Evolutionary conservation across 2,797 vertebrate species (phyloP).

Genomic region (Sebastes aleutianus): DNA sequence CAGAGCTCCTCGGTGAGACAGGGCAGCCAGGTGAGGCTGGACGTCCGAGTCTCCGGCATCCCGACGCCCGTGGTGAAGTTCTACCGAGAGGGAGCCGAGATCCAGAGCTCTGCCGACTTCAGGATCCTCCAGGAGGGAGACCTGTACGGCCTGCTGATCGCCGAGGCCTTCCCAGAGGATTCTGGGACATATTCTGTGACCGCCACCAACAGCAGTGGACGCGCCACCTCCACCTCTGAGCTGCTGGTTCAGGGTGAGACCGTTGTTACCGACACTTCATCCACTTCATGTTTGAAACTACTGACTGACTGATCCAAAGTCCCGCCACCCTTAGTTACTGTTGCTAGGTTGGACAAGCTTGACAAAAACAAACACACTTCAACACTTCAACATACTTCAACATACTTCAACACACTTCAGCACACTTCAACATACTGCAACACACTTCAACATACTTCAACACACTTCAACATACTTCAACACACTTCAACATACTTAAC

Average conservation of each 20-base stretch:
- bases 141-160: constrained; percentile 95
- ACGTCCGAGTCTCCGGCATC: constrained; percentile 95
- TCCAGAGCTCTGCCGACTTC: constrained; percentile 98
- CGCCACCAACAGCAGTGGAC: constrained; percentile 94
- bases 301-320: too few relatives aligned
- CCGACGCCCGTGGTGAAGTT: constrained; percentile 98
- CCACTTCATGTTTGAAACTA: not conserved
- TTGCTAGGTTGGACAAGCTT: too few relatives aligned
- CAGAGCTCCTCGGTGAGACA: constrained; percentile 95
- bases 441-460: too few relatives aligned
- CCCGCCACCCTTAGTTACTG: too few relatives aligned
- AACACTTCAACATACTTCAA: too few relatives aligned
- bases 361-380: too few relatives aligned
- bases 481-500: too few relatives aligned
- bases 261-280: not conserved
- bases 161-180: constrained; percentile 97
- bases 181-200: constrained; percentile 97
- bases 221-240: constrained; percentile 96
- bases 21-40: constrained; percentile 96
- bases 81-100: constrained; percentile 98
- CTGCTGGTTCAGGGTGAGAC: constrained; percentile 91
- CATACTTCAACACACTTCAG: too few relatives aligned
- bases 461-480: too few relatives aligned
- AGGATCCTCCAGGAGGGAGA: constrained; percentile 96
- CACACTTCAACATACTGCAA: too few relatives aligned